phyloP scores from a whole-genome alignment of 2,797 vertebrate genomes.

The Hyperoplus lanceolatus region DNA sequence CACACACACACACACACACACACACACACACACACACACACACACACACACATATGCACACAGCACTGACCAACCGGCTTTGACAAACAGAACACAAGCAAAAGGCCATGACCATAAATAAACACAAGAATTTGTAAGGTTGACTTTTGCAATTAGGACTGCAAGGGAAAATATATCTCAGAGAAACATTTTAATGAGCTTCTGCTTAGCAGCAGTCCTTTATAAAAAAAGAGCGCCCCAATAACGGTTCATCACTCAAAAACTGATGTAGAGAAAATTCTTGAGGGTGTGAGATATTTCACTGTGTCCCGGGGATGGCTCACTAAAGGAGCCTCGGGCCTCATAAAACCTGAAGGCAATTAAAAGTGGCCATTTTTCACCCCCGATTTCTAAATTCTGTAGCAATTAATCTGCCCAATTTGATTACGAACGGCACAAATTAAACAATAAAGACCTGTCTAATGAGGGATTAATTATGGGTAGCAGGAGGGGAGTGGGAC shows the following conservation, averaged over 20 bases:
- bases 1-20: too few relatives aligned
- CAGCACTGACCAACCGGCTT: slow-evolving; percentile 46
- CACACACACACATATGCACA: slow-evolving; percentile 15
- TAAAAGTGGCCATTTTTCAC: slow-evolving; percentile 95
- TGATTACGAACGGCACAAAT: slow-evolving; percentile 99
- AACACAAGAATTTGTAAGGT: slow-evolving; percentile 83
- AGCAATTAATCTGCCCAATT: slow-evolving; percentile 99
- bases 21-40: too few relatives aligned
- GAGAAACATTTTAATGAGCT: slow-evolving; percentile 92
- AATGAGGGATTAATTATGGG: slow-evolving; percentile 99
- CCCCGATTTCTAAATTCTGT: slow-evolving; percentile 90
- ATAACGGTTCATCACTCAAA: slow-evolving; percentile 89
- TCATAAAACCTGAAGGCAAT: slow-evolving; percentile 85
- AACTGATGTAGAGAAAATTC: slow-evolving; percentile 64
- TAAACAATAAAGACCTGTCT: slow-evolving; percentile 99
- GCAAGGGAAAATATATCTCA: slow-evolving; percentile 91
- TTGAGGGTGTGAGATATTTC: slow-evolving; percentile 87
- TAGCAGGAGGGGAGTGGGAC: slow-evolving; percentile 90
- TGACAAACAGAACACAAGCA: slow-evolving; percentile 71
- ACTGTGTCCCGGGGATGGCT: slow-evolving; percentile 85
- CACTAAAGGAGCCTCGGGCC: slow-evolving; percentile 85
- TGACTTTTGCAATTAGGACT: slow-evolving; percentile 87
- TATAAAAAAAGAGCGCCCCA: slow-evolving; percentile 79
- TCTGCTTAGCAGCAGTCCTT: slow-evolving; percentile 88
- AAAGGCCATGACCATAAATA: slow-evolving; percentile 81